phyloP scores from a whole-genome alignment of 2,888 invertebrate species.

The Chorisops tibialis region DNA sequence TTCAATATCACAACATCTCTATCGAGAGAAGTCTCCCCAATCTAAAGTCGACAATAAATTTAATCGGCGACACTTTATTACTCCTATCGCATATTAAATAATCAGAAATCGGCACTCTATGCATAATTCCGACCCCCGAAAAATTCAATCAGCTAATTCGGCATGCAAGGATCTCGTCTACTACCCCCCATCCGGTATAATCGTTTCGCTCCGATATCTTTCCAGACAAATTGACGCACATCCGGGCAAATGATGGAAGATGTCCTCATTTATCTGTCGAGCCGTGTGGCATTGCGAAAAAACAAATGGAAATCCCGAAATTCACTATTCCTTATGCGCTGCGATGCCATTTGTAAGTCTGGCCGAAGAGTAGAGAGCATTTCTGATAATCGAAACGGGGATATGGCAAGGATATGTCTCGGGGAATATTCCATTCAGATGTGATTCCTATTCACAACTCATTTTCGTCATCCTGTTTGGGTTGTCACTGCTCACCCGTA shows the following conservation, averaged over 20 bases:
- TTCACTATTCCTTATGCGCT: not conserved
- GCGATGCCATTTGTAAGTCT: not conserved
- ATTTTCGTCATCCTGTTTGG: constrained; percentile 19
- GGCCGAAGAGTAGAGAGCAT: not conserved
- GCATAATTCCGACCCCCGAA: constrained; percentile 1
- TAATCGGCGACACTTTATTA: constrained; percentile 8
- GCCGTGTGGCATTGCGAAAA: not conserved
- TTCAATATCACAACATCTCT: no score
- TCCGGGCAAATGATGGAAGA: constrained; percentile 31
- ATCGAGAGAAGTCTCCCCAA: no score
- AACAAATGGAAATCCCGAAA: not conserved
- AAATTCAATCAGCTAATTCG: constrained; percentile 25
- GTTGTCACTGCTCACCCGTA: not conserved
- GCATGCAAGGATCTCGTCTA: not conserved
- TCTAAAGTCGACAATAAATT: not conserved
- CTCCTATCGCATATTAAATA: constrained; percentile 6
- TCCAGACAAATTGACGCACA: constrained; percentile 32
- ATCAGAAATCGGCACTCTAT: constrained; percentile 19
- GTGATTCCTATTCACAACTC: constrained; percentile 18
- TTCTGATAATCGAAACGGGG: constrained; percentile 4
- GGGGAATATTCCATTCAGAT: not conserved
- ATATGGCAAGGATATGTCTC: not conserved
- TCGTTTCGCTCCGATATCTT: not conserved
- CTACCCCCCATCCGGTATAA: not conserved
- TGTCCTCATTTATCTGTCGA: constrained; percentile 26